Evolutionary conservation across 1,140 invertebrate genomes (phyloP).

Genomic region (Globodera rostochiensis): DNA sequence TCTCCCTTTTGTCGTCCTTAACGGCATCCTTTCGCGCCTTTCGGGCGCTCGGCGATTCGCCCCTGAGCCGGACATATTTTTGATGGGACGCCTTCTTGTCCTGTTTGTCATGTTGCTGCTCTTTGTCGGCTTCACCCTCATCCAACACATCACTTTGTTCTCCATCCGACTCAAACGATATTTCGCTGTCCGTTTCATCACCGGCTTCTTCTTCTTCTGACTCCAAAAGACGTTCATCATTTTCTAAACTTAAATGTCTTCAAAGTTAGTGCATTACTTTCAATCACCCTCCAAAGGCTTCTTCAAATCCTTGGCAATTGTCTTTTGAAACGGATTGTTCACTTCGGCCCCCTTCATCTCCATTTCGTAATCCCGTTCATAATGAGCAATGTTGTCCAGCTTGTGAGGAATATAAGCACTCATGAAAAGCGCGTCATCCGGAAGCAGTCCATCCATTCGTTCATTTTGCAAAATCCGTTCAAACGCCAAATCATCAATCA

Average conservation of each 20-base stretch:
- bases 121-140: constrained; percentile 30
- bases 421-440: constrained; percentile 83
- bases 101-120: constrained; percentile 7
- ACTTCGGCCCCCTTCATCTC: constrained; percentile 75
- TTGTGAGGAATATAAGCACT: constrained; percentile 89
- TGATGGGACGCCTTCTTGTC: constrained; percentile 36
- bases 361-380: constrained; percentile 83
- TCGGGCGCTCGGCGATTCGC: constrained; percentile 84
- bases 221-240: constrained; percentile 7
- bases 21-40: constrained; percentile 71
- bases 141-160: constrained; percentile 23
- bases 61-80: constrained; percentile 66
- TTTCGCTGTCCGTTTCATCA: not conserved
- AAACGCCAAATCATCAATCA: constrained; percentile 74
- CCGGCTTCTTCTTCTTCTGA: not conserved
- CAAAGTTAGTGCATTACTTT: not conserved
- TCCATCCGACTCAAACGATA: constrained; percentile 56
- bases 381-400: constrained; percentile 85
- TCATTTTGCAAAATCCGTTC: constrained; percentile 68
- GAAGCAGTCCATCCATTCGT: constrained; percentile 74
- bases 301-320: constrained; percentile 42
- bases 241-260: constrained; percentile 6
- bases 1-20: constrained; percentile 81
- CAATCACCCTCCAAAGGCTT: not conserved
- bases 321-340: constrained; percentile 68